phyloP scores from a whole-genome alignment of 2,113 vertebrate genomes.

The Channa argus region DNA sequence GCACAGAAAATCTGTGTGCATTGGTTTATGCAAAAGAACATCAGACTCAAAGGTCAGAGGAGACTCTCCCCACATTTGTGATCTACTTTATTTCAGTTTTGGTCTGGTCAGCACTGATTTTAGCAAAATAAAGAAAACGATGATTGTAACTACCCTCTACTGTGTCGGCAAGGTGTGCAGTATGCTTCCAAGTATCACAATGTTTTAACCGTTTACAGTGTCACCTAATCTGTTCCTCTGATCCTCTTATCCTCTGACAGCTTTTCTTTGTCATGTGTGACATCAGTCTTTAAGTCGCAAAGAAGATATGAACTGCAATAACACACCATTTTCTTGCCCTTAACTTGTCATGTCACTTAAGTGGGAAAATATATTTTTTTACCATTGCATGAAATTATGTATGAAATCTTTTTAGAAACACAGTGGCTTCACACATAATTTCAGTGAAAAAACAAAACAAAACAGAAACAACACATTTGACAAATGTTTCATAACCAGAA shows the following conservation, averaged over 20 bases:
- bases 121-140: no score
- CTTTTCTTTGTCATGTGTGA: not conserved
- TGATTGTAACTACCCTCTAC: no score
- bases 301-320: not conserved
- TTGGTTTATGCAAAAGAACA: not conserved
- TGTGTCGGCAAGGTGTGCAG: not conserved
- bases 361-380: no score
- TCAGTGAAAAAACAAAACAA: no score
- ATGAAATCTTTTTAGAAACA: no score
- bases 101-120: not conserved
- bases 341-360: no score
- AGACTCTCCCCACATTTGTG: not conserved
- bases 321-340: no score
- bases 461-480: no score
- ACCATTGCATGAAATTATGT: no score
- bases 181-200: not conserved
- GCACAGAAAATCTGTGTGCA: not conserved
- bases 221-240: not conserved
- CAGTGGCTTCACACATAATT: no score
- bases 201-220: not conserved
- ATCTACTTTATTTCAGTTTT: not conserved
- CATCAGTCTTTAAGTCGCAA: not conserved
- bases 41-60: not conserved
- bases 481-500: no score
- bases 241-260: not conserved